Evolutionary conservation across 92 coral and sea anemone genomes (phyloP), one percentile per base, ranked within the genome.

Genomic region (Galaxea fascicularis): DNA sequence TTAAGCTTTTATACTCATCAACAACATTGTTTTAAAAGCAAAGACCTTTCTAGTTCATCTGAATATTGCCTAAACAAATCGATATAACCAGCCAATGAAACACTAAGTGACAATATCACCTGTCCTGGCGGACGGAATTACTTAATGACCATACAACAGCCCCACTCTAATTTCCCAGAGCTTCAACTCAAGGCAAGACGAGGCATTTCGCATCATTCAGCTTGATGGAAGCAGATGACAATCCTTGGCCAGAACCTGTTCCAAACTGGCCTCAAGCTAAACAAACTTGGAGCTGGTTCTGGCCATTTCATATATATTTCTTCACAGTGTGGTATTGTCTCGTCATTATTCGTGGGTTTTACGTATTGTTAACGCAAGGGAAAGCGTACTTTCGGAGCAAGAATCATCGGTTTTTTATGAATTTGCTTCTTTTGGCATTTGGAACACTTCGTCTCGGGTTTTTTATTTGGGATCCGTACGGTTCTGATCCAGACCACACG

Each of bases 211-310:
- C 16, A n/a, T 5, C 60, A 54, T 17, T 17, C 3, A 54, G 60
- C n/a, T n/a, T 0, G n/a, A 15, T 57, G 63, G 18, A 20, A 39
- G 35, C 21, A 30, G 26, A 63, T 31, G 64, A 78, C 44, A 74
- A 74, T 12, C 69, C 84, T 46, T 90, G 94, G 94, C 93, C 90
- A n/a, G 94, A 91, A 39, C 94, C 92, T 0, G 89, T 84, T 26
- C 94, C 94, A 25, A 81, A 91, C 71, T 88, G 94, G 94, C 64
- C 82, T 30, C 54, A 67, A 31, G 89, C 88, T 12, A 78, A 78
- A 39, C 30, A 46, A 58, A 18, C n/a, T 57, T 86, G 89, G 80
- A 51, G 67, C 62, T 91, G 89, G 90, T 74, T 80, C 9, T 91
- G 94, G 94, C 79, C 90, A 0, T 60, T 85, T 18, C 92, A 91